phyloP scores from a whole-genome alignment of 2,113 vertebrate genomes.

The Calyptommatus sinebrachiatus region DNA sequence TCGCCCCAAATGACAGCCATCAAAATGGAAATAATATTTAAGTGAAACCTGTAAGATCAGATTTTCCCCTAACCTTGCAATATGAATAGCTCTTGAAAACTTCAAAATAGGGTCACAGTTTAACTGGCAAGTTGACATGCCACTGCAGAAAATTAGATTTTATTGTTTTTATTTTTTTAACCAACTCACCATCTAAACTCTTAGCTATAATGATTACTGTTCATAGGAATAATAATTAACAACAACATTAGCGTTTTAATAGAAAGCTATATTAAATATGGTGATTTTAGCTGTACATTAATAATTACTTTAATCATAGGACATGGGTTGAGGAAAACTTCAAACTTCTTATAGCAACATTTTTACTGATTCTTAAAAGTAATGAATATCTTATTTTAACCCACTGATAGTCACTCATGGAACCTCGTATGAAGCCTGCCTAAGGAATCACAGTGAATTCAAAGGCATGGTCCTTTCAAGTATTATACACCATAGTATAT shows the following conservation, averaged over 20 bases:
- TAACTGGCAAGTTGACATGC: conserved; percentile 45
- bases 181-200: conserved; percentile 2
- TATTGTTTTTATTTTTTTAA: conserved; percentile 16
- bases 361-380: background rate
- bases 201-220: conserved; percentile 19
- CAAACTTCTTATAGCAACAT: background rate
- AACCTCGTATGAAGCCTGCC: background rate
- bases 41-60: conserved; percentile 76
- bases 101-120: conserved; percentile 57
- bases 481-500: background rate
- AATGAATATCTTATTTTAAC: background rate
- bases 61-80: conserved; percentile 68
- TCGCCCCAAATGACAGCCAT: conserved; percentile 70
- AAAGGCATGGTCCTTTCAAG: background rate
- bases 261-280: background rate
- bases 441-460: background rate
- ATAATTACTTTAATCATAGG: conserved; percentile 9
- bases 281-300: background rate
- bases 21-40: conserved; percentile 77
- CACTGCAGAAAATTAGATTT: conserved; percentile 21
- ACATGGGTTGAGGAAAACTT: background rate
- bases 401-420: background rate
- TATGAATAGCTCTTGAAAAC: conserved; percentile 67
- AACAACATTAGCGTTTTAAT: conserved; percentile 27
- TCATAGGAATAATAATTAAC: background rate